Percentiles rank a stretch among this genome's conserved stretches.
Evolutionary conservation across 2,888 invertebrate genomes (phyloP).

Genomic region (Mystacides longicornis): DNA sequence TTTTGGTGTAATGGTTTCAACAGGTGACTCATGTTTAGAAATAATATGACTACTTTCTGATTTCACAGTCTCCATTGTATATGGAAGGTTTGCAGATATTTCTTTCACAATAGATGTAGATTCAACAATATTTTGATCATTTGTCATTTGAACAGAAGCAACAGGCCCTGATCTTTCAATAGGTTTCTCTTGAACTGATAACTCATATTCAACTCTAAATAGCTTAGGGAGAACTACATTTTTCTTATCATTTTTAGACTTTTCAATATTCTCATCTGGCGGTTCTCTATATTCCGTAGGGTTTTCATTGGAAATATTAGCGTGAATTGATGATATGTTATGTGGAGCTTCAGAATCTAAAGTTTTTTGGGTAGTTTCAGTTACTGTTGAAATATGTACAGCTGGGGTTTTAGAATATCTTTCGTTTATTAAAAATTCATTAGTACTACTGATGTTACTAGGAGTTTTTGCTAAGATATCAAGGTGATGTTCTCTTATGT

Average conservation of each 20-base stretch:
- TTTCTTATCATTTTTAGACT: no score
- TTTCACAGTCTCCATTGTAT: slow-evolving; percentile 25
- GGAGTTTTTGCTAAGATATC: background rate
- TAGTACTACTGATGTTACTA: background rate
- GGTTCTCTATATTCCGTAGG: no score
- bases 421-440: background rate
- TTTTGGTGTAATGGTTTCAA: slow-evolving; percentile 28
- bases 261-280: no score
- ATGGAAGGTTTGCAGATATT: slow-evolving; percentile 22
- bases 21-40: slow-evolving; percentile 9
- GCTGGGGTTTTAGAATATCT: background rate
- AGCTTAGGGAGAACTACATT: no score
- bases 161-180: slow-evolving; percentile 16
- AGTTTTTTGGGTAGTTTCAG: background rate
- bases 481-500: background rate
- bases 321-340: background rate
- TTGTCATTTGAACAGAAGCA: slow-evolving; percentile 31
- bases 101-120: slow-evolving; percentile 19
- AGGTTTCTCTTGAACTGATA: slow-evolving; percentile 37
- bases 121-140: slow-evolving; percentile 17
- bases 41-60: slow-evolving; percentile 24
- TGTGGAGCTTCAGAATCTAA: slow-evolving; percentile 1
- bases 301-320: background rate
- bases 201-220: slow-evolving; percentile 33
- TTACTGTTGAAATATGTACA: background rate